Evolutionary conservation across 2,113 vertebrate species (phyloP).

Genomic region (Eretmochelys imbricata): DNA sequence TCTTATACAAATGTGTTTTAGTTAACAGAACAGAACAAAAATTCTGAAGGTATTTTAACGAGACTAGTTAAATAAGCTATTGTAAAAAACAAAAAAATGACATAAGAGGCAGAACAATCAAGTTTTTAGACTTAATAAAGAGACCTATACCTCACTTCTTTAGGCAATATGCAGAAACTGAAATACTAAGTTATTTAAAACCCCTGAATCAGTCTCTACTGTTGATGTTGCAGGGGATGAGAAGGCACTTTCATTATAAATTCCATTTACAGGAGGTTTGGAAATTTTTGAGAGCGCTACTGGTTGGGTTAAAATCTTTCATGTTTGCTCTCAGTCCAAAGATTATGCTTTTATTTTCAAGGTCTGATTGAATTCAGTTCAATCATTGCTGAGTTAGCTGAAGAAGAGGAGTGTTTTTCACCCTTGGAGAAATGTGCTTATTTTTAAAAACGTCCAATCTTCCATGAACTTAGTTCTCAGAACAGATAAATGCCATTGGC

Average conservation of each 20-base stretch:
- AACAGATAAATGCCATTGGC: neutral
- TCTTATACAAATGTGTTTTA: neutral
- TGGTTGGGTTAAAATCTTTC: neutral
- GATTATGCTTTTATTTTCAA: neutral
- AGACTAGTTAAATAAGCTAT: neutral
- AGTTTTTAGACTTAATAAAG: neutral
- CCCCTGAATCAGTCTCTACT: neutral
- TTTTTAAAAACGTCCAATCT: neutral
- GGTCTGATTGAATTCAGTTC: neutral
- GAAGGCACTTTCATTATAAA: neutral
- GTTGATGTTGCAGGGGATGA: neutral
- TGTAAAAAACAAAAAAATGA: neutral
- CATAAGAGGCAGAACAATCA: neutral
- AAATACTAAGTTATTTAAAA: slow-evolving; percentile 3
- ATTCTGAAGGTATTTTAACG: neutral
- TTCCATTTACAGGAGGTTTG: neutral
- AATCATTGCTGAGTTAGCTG: neutral
- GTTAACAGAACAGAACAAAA: neutral
- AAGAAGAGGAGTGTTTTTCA: neutral
- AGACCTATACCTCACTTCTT: neutral
- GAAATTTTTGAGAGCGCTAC: neutral
- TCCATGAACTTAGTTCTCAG: neutral
- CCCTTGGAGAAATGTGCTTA: neutral
- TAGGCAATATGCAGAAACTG: neutral
- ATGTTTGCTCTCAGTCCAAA: neutral